These are phyloP conservation scores for Protonibea diacanthus DNA, from an alignment of 2,797 vertebrate species.

Conservation along the genomic window DNA sequence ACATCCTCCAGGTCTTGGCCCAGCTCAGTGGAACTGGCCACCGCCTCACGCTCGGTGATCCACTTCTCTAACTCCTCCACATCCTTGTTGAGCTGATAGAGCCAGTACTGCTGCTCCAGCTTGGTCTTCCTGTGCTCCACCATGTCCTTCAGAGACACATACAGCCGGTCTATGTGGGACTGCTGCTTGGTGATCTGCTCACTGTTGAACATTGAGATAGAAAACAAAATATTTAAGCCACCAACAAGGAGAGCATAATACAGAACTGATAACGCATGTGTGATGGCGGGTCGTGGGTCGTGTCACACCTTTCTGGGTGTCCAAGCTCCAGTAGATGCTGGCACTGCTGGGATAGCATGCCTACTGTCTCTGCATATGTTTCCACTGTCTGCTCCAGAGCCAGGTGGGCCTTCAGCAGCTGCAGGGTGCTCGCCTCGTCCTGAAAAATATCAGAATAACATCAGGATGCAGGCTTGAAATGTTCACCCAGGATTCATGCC, in stretches of 20 bases:
- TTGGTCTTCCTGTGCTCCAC: slow-evolving; percentile 91
- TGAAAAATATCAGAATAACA: slow-evolving; percentile 56
- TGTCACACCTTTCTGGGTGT: slow-evolving; percentile 91
- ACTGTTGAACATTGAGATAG: slow-evolving; percentile 73
- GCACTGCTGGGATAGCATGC: slow-evolving; percentile 91
- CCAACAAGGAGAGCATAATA: not conserved
- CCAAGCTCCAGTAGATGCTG: slow-evolving; percentile 89
- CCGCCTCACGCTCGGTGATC: slow-evolving; percentile 93
- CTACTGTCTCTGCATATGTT: slow-evolving; percentile 91
- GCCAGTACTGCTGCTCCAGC: slow-evolving; percentile 94
- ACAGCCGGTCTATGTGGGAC: slow-evolving; percentile 94
- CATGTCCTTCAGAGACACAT: slow-evolving; percentile 94
- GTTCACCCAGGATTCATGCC: not conserved
- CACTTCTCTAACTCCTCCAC: slow-evolving; percentile 96
- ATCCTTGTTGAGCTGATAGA: slow-evolving; percentile 95
- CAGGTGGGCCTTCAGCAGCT: slow-evolving; percentile 92
- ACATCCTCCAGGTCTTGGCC: slow-evolving; percentile 96
- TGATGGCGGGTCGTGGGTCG: slow-evolving; percentile 12
- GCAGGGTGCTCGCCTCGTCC: slow-evolving; percentile 92
- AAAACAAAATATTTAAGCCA: slow-evolving; percentile 7
- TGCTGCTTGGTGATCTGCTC: slow-evolving; percentile 93
- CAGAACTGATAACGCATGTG: not conserved
- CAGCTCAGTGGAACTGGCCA: slow-evolving; percentile 94
- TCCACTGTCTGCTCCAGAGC: slow-evolving; percentile 94
- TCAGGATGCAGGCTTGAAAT: not conserved